Evolutionary conservation across 2,797 vertebrate genomes (phyloP).

Genomic region (Sciurus vulgaris): DNA sequence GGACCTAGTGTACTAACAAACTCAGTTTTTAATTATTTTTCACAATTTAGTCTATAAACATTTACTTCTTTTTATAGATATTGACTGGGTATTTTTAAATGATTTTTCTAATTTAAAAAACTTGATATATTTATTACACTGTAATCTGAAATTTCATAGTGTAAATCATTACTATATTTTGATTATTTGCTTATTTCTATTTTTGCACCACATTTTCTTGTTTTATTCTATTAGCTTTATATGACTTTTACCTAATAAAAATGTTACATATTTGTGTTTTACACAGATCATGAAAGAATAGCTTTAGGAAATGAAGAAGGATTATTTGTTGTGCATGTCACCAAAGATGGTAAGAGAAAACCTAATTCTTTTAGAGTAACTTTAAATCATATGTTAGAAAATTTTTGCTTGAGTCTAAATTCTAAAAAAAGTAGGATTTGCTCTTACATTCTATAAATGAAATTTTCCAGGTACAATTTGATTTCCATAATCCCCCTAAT

Average conservation of each 20-base stretch:
- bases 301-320: conserved; percentile 99
- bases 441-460: background rate
- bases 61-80: conserved; percentile 43
- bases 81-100: conserved; percentile 47
- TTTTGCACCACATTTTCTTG: conserved; percentile 47
- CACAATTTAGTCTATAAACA: conserved; percentile 22
- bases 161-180: background rate
- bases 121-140: background rate
- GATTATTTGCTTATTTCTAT: conserved; percentile 10
- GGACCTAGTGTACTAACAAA: background rate
- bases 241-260: conserved; percentile 72
- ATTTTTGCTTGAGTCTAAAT: background rate
- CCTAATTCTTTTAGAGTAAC: conserved; percentile 30
- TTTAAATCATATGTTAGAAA: conserved; percentile 58
- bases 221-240: conserved; percentile 54
- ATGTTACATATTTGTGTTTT: conserved; percentile 69
- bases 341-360: conserved; percentile 96
- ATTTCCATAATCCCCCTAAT: background rate
- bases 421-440: conserved; percentile 38
- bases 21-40: background rate
- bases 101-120: background rate
- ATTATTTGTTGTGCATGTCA: conserved; percentile 97
- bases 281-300: conserved; percentile 97
- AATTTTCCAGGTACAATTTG: conserved; percentile 41
- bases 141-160: conserved; percentile 42